These are phyloP conservation scores for Tyrannus savana DNA, from an alignment of 2,113 vertebrate genomes.

Conservation along the genomic window DNA sequence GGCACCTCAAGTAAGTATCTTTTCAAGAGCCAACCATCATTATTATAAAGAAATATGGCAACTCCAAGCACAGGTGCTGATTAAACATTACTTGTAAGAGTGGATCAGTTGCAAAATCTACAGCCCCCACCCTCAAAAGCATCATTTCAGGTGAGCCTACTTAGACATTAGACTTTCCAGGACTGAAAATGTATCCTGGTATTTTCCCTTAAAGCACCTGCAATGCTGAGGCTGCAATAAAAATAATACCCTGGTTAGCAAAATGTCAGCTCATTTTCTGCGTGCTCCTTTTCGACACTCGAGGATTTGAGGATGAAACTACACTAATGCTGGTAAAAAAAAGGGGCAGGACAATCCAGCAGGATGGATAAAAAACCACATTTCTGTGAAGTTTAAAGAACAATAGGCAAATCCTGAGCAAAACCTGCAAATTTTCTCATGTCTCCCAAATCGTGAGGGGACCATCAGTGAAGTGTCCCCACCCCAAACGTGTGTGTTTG, in stretches of 20 bases:
- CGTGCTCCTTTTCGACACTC: not conserved
- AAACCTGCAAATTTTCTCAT: not conserved
- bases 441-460: not conserved
- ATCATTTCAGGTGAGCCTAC: not conserved
- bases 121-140: not conserved
- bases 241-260: not conserved
- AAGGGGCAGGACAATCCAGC: not conserved
- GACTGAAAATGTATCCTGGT: not conserved
- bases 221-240: not conserved
- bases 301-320: not conserved
- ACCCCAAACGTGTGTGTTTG: not conserved
- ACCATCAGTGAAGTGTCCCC: not conserved
- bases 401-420: not conserved
- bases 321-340: not conserved
- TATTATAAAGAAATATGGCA: slow-evolving; percentile 10
- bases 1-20: not conserved
- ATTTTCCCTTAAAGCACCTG: not conserved
- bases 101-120: not conserved
- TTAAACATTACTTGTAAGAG: not conserved
- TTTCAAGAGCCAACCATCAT: not conserved
- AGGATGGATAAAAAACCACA: not conserved
- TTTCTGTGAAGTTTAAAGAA: not conserved
- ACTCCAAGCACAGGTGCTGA: slow-evolving; percentile 10
- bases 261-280: not conserved
- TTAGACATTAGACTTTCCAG: not conserved